Evolutionary conservation across 1,140 invertebrate genomes (phyloP).

Genomic region (Leptonema lineaticorne): DNA sequence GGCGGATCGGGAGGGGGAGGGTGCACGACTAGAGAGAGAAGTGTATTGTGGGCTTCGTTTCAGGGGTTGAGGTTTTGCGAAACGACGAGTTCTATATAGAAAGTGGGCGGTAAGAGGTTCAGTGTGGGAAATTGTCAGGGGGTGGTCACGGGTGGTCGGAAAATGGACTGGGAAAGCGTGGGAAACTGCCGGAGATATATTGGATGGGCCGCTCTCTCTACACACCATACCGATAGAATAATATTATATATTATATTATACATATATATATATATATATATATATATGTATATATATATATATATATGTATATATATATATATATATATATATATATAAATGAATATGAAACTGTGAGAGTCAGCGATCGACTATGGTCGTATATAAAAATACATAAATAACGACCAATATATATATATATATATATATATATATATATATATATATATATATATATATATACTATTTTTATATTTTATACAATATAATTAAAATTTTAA

Average conservation of each 20-base stretch:
- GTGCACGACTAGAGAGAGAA: neutral
- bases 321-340: no score
- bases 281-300: no score
- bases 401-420: neutral
- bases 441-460: neutral
- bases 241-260: no score
- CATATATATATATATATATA: no score
- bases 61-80: no score
- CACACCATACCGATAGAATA: slow-evolving; percentile 31
- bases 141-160: neutral
- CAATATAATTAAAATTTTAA: no score
- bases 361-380: slow-evolving; percentile 11
- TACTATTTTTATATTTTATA: no score
- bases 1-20: no score
- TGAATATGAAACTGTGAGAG: neutral
- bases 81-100: no score
- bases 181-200: slow-evolving; percentile 35
- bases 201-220: slow-evolving; percentile 35
- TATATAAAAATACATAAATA: slow-evolving; percentile 4
- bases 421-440: neutral
- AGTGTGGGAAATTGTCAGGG: slow-evolving; percentile 23
- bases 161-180: slow-evolving; percentile 18
- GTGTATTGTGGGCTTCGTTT: slow-evolving; percentile 9
- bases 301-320: neutral
- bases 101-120: neutral